A percentile compares a stretch with the other conserved stretches of the same genome.
Evolutionary conservation across 2,888 invertebrate genomes (phyloP).

Genomic region (Drosophila lacicola): DNA sequence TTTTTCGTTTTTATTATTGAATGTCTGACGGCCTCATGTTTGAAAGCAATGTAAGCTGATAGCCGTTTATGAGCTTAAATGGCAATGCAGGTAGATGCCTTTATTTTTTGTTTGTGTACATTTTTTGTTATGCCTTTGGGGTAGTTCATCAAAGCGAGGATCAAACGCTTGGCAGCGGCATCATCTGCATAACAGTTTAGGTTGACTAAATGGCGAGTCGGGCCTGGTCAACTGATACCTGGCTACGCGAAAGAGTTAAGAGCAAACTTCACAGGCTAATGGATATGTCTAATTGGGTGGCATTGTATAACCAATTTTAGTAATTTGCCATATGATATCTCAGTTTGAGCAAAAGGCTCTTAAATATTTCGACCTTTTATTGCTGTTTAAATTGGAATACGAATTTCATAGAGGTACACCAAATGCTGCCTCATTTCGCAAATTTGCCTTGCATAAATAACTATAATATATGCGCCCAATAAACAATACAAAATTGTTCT

Average conservation of each 20-base stretch:
- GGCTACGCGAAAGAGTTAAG: slow-evolving; percentile 3
- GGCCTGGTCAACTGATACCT: slow-evolving; percentile 21
- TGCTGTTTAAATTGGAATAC: background rate
- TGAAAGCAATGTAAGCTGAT: slow-evolving; percentile 71
- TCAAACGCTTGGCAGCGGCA: slow-evolving; percentile 60
- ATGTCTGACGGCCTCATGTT: slow-evolving; percentile 52
- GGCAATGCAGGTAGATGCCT: slow-evolving; percentile 71
- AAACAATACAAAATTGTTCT: slow-evolving; percentile 3
- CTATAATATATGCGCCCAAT: slow-evolving; percentile 11
- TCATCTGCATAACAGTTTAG: slow-evolving; percentile 54
- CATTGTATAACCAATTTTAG: slow-evolving; percentile 17
- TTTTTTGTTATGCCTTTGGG: slow-evolving; percentile 38
- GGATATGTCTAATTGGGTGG: slow-evolving; percentile 46
- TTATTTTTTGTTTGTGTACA: background rate
- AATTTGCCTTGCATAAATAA: slow-evolving; percentile 23
- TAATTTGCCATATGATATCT: slow-evolving; percentile 32
- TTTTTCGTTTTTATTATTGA: slow-evolving; percentile 32
- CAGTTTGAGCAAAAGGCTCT: slow-evolving; percentile 1
- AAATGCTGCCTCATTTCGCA: background rate
- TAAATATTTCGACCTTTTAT: background rate
- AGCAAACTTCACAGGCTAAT: slow-evolving; percentile 28
- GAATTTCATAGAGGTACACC: background rate
- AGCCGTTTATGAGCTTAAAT: slow-evolving; percentile 75
- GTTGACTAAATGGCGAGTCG: slow-evolving; percentile 21
- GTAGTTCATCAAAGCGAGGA: slow-evolving; percentile 65